Percentiles rank a stretch among this genome's conserved stretches.
Evolutionary conservation across 2,113 vertebrate genomes (phyloP).

Genomic region (Aegotheles bennettii): DNA sequence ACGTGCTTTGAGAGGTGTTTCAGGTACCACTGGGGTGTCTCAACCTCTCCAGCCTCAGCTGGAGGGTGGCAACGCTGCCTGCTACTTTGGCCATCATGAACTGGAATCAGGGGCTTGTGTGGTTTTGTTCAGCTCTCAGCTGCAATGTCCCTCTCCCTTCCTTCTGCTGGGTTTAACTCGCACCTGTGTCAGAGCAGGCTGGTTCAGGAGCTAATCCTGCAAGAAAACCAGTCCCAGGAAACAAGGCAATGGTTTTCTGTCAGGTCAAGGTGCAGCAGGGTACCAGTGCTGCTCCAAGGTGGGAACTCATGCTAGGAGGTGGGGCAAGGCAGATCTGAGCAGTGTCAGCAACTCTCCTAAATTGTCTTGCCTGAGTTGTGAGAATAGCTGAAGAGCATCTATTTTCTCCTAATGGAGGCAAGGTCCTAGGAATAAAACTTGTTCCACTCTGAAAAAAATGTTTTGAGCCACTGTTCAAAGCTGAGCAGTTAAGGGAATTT

Average conservation of each 20-base stretch:
- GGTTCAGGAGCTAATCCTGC: neutral
- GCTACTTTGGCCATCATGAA: neutral
- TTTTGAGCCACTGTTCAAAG: neutral
- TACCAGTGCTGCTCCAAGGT: neutral
- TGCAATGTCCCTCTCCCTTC: neutral
- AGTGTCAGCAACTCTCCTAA: neutral
- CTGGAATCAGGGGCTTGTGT: neutral
- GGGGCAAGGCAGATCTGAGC: neutral
- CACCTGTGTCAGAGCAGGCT: neutral
- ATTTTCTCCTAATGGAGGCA: neutral
- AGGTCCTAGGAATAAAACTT: neutral
- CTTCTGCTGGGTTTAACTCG: neutral
- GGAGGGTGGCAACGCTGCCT: neutral
- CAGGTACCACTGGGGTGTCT: neutral
- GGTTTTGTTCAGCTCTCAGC: neutral
- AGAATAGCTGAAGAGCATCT: neutral
- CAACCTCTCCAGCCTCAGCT: neutral
- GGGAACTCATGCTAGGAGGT: neutral
- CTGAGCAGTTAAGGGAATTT: neutral
- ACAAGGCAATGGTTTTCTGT: neutral
- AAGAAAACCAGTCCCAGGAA: neutral
- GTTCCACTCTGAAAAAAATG: neutral
- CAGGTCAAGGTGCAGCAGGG: neutral
- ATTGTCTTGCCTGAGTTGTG: neutral
- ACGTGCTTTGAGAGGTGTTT: neutral